These are phyloP conservation scores for Cassiopea xamachana DNA, from an alignment of 30 jellyfish, hydroid and myxozoan genomes.

Conservation along the genomic window DNA sequence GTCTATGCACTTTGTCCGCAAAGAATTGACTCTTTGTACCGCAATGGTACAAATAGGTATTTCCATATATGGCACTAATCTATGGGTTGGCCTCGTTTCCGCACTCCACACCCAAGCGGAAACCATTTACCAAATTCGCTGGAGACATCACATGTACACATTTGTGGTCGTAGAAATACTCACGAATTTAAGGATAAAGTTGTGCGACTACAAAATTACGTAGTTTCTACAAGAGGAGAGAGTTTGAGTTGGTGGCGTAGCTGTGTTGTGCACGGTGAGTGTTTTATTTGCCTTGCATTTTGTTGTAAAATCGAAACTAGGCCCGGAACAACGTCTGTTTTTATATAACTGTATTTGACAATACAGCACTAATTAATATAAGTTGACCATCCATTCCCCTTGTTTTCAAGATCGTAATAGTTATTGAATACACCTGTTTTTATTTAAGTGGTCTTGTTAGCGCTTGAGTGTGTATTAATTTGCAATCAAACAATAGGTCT, in stretches of 20 bases:
- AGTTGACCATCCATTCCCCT: no score
- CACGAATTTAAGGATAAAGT: slow-evolving; percentile 5
- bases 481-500: no score
- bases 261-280: neutral
- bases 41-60: neutral
- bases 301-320: neutral
- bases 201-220: neutral
- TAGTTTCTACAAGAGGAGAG: neutral
- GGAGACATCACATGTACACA: neutral
- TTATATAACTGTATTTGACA: no score
- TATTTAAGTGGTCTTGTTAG: no score
- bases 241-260: neutral
- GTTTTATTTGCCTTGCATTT: neutral
- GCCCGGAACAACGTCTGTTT: neutral
- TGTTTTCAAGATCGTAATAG: no score
- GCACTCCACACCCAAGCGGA: slow-evolving; percentile 79
- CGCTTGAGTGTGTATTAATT: no score
- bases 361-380: no score
- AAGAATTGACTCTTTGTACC: neutral
- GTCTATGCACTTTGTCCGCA: neutral
- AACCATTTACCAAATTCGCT: slow-evolving; percentile 60
- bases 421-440: no score
- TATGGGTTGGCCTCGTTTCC: slow-evolving; percentile 55
- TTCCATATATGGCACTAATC: slow-evolving; percentile 51
- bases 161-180: slow-evolving; percentile 48